A percentile compares a stretch with the other conserved stretches of the same genome.
Evolutionary conservation across 2,888 invertebrate species (phyloP).

Genomic region (Neocrepidodera transversa): DNA sequence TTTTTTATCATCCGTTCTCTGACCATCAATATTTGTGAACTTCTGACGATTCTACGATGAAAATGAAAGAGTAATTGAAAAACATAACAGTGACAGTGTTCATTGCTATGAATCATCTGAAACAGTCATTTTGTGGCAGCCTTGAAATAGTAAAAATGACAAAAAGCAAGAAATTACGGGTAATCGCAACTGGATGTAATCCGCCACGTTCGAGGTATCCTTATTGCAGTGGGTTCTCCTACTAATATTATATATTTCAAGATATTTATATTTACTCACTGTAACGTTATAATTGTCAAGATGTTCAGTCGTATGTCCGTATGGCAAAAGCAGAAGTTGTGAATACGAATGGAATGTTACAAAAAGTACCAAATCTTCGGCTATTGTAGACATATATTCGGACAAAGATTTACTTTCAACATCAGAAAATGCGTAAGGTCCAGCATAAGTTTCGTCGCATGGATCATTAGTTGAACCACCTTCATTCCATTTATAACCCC

Average conservation of each 20-base stretch:
- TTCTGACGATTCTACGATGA: too few relatives aligned
- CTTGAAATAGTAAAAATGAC: too few relatives aligned
- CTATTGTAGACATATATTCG: constrained; percentile 61
- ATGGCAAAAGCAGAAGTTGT: constrained; percentile 73
- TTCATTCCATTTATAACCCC: constrained; percentile 72
- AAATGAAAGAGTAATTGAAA: too few relatives aligned
- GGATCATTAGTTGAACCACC: constrained; percentile 65
- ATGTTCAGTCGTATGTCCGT: constrained; percentile 69
- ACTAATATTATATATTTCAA: not conserved
- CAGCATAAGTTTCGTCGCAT: constrained; percentile 72
- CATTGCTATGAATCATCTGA: too few relatives aligned
- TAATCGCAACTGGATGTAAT: too few relatives aligned
- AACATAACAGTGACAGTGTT: too few relatives aligned
- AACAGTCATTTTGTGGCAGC: too few relatives aligned
- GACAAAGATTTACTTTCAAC: constrained; percentile 67
- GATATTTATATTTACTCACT: constrained; percentile 56
- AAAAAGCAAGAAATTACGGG: too few relatives aligned
- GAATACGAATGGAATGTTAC: constrained; percentile 78
- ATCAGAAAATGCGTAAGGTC: constrained; percentile 74
- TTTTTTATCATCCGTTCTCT: too few relatives aligned
- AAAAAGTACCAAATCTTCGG: constrained; percentile 61
- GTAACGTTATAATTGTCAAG: constrained; percentile 67
- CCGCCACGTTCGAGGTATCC: too few relatives aligned
- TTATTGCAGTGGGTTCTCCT: too few relatives aligned
- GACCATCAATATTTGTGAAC: too few relatives aligned